Evolutionary conservation across 2,797 vertebrate genomes (phyloP).

Genomic region (Sebastes cheni): DNA sequence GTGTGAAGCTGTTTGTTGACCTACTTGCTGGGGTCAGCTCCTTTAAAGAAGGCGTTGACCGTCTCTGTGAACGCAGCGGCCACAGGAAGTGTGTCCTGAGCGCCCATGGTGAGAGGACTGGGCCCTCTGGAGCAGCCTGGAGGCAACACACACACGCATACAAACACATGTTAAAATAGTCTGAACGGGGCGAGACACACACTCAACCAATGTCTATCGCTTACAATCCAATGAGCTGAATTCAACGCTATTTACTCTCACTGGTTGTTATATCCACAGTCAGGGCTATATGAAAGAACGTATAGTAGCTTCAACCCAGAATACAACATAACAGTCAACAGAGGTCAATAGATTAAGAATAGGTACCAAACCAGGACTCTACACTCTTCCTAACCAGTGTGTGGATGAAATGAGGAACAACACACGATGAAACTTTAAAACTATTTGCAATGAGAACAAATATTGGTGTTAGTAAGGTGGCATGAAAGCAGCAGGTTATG

Average conservation of each 20-base stretch:
- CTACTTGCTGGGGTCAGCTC: slow-evolving; percentile 96
- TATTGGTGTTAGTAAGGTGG: slow-evolving; percentile 44
- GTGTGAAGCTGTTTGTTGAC: slow-evolving; percentile 43
- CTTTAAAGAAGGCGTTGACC: slow-evolving; percentile 97
- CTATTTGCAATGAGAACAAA: slow-evolving; percentile 29
- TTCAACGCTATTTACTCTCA: not conserved
- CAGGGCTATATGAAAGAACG: not conserved
- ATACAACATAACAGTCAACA: not conserved
- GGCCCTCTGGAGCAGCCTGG: slow-evolving; percentile 96
- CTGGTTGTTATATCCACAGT: not conserved
- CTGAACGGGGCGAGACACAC: not conserved
- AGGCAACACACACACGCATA: slow-evolving; percentile 38
- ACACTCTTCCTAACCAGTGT: slow-evolving; percentile 24
- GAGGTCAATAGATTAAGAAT: not conserved
- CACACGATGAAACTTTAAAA: slow-evolving; percentile 19
- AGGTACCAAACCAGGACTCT: not conserved
- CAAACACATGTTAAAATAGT: slow-evolving; percentile 1
- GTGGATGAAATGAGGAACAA: slow-evolving; percentile 46
- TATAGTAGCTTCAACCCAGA: not conserved
- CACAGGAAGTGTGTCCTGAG: slow-evolving; percentile 97
- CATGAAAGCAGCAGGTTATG: slow-evolving; percentile 22
- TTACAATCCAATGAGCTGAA: not conserved
- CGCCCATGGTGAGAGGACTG: slow-evolving; percentile 97
- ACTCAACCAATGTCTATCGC: not conserved
- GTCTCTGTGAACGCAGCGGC: slow-evolving; percentile 98